A percentile compares a stretch with the other conserved stretches of the same genome.
Evolutionary conservation across 2,797 vertebrate genomes (phyloP).

Genomic region (Tenualosa thibaudeaui): DNA sequence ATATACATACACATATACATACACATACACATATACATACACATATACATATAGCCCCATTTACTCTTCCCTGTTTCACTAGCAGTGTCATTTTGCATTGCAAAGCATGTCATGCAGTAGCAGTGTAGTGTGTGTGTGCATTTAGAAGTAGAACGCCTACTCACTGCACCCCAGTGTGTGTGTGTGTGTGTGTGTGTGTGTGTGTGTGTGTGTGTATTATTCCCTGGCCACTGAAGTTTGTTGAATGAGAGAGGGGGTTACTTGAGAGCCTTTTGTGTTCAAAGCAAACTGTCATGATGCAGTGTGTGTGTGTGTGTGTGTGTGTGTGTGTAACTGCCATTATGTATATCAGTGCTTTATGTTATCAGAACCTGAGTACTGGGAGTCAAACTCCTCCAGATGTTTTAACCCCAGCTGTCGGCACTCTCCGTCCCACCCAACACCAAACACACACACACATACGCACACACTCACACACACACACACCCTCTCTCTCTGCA

Average conservation of each 20-base stretch:
- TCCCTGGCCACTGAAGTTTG: neutral
- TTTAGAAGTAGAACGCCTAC: too few relatives aligned
- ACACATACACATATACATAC: too few relatives aligned
- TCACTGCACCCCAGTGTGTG: constrained; percentile 71
- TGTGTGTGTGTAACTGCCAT: neutral
- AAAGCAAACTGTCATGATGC: neutral
- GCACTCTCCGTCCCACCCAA: constrained; percentile 57
- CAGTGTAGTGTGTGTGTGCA: too few relatives aligned
- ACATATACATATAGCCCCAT: too few relatives aligned
- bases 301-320: neutral
- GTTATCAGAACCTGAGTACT: neutral
- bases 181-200: constrained; percentile 66
- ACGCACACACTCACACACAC: constrained; percentile 57
- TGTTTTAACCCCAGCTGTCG: constrained; percentile 65
- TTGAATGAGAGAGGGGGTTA: neutral
- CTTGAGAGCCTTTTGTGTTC: neutral
- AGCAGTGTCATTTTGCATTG: too few relatives aligned
- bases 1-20: too few relatives aligned
- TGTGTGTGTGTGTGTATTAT: too few relatives aligned
- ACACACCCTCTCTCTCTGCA: constrained; percentile 61
- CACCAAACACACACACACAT: constrained; percentile 35
- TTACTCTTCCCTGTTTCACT: too few relatives aligned
- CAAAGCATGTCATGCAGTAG: too few relatives aligned
- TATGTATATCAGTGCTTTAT: neutral
- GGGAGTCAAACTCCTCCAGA: constrained; percentile 75